Evolutionary conservation across 2,888 invertebrate species (phyloP), one percentile per base, ranked within the genome.

Genomic region (Troilus luridus): DNA sequence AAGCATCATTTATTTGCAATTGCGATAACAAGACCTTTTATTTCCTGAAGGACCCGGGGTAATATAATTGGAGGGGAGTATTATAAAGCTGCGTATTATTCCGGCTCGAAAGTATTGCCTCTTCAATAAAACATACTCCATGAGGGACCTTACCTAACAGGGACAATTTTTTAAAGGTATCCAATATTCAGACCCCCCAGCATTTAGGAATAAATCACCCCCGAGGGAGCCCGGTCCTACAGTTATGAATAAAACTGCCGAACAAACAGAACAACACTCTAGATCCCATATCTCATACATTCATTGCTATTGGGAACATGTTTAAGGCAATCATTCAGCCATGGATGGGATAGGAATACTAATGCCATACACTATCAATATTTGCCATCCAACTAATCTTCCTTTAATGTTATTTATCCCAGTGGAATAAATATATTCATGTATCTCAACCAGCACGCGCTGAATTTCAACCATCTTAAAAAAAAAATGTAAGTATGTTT

Each of bases 91-190:
- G 54, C 21, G 81, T 19, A 81, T 54, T 81, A 81, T 54, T 21
- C 54, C 5, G 81, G 21, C 54, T 81, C 54, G 21, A 54, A 54
- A 54, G 81, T 11, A 19, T 54, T 56, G 54, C 54, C 81, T 81
- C 54, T 54, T 81, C 81, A 81, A 81, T 81, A 81, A 81, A 81
- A 81, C 81, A 81, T 81, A 56, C 54, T 81, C 81, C 81, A 81
- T 81, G 19, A 81, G 81, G 81, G 81, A 81, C 8, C 54, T 81
- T 81, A 81, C 81, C 81, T 81, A 81, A 81, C 81, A 54, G 81
- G 54, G 81, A 81, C 81, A 81, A 81, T 81, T 81, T 81, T 81
- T 81, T 81, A 81, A 81, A 81, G 81, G 54, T 81, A 81, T 81
- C 81, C 81, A 81, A 81, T 81, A 81, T 81, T 81, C 54, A 54